Percentiles rank a stretch among this genome's conserved stretches.
These are phyloP conservation scores for Euthynnus affinis DNA, from an alignment of 2,797 vertebrate genomes.

Conservation along the genomic window DNA sequence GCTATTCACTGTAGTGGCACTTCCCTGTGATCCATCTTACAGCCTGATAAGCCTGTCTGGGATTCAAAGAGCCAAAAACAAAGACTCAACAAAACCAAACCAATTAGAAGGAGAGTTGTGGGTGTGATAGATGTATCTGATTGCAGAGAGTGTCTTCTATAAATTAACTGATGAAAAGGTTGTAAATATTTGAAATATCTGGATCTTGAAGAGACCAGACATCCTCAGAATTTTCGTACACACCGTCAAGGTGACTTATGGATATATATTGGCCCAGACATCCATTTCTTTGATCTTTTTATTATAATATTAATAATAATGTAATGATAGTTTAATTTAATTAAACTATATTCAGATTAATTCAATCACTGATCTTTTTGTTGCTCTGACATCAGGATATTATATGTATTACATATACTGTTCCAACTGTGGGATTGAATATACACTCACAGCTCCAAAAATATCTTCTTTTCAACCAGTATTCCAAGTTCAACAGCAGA, in stretches of 20 bases:
- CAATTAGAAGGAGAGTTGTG: slow-evolving; percentile 29
- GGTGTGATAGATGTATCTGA: slow-evolving; percentile 25
- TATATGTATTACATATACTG: too few relatives aligned
- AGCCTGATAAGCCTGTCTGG: slow-evolving; percentile 53
- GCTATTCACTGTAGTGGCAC: slow-evolving; percentile 54
- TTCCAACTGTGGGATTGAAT: too few relatives aligned
- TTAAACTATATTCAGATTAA: too few relatives aligned
- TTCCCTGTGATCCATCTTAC: slow-evolving; percentile 58
- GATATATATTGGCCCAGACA: neutral
- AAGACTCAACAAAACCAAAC: slow-evolving; percentile 28
- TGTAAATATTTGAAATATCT: neutral
- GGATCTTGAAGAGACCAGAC: slow-evolving; percentile 3
- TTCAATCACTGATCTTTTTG: too few relatives aligned
- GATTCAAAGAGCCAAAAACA: slow-evolving; percentile 44
- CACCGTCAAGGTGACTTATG: neutral
- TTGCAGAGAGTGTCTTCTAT: neutral
- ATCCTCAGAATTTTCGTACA: neutral
- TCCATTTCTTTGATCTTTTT: neutral
- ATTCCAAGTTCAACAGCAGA: too few relatives aligned
- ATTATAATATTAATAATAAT: neutral
- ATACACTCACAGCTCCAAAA: neutral
- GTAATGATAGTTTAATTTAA: neutral
- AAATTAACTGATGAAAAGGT: slow-evolving; percentile 25
- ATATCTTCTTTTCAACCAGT: neutral
- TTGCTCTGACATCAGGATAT: too few relatives aligned